phyloP scores from a whole-genome alignment of 2,113 vertebrate species.

The Danionella cerebrum region DNA sequence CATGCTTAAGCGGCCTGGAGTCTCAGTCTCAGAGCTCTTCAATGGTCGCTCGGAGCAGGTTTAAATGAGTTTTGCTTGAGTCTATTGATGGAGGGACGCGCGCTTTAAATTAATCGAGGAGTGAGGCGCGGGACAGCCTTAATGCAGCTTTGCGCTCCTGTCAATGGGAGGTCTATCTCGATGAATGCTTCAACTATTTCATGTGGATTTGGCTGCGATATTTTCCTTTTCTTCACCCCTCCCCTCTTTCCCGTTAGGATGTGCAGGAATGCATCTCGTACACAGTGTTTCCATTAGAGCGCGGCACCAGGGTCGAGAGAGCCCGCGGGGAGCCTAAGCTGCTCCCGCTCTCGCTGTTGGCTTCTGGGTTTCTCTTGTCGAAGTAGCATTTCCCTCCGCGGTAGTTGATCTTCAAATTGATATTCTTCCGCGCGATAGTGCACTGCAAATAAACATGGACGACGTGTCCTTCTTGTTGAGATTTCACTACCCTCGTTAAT shows the following conservation, averaged over 20 bases:
- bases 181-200: conserved; percentile 80
- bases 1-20: conserved; percentile 12
- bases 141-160: conserved; percentile 58
- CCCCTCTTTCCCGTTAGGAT: conserved; percentile 66
- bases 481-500: too few relatives aligned
- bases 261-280: conserved; percentile 86
- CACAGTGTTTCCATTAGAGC: conserved; percentile 90
- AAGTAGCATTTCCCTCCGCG: conserved; percentile 70
- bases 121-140: conserved; percentile 43
- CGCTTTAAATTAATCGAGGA: conserved; percentile 46
- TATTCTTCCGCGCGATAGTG: conserved; percentile 67
- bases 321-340: conserved; percentile 73
- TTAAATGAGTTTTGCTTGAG: conserved; percentile 41
- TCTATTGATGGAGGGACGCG: conserved; percentile 47
- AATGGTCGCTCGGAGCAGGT: conserved; percentile 20
- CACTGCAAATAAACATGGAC: conserved; percentile 75
- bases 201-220: conserved; percentile 78
- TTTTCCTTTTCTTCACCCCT: conserved; percentile 64
- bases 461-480: too few relatives aligned
- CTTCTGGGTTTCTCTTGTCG: conserved; percentile 83
- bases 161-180: conserved; percentile 80
- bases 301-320: conserved; percentile 67
- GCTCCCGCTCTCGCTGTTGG: too few relatives aligned
- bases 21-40: conserved; percentile 7
- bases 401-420: too few relatives aligned